Base-by-base conservation (phyloP, 2,113 vertebrate species). In the Fregata magnificens region DNA sequence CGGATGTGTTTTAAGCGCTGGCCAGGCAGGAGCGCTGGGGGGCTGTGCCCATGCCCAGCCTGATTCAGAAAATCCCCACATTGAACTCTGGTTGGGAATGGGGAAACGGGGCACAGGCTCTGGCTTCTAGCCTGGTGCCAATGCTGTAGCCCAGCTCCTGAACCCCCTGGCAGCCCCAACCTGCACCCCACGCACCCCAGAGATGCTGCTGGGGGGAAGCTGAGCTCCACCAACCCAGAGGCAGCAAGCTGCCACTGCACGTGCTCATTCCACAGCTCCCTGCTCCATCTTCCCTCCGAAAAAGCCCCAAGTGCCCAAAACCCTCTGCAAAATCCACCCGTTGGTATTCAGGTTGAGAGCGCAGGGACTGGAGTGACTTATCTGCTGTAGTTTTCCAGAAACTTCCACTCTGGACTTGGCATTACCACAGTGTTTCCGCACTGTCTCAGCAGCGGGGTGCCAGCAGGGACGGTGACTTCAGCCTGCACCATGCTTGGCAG, bases 101-200 rank as follows among this genome's bases (percentile, higher is more conserved):
- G 59, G 12, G 36, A 6, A 1, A 10, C 31, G 26, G 55, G 50
- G 14, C 40, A 28, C 22, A 21, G 61, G 15, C 52, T 82, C 29
- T 1, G 1, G 14, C 49, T 67, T 22, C 0, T 0, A 74, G 47
- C 11, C 8, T 4, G 3, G 16, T 38, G n/a, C 78, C 3, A 6
- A 2, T 17, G 21, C 44, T 36, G 21, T n/a, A 56, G 70, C 42
- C 31, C 20, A 17, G 42, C 19, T 73, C 22, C 49, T 6, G 16
- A 84, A 59, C 11, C 11, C 53, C n/a, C 14, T 49, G 10, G 32
- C 38, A 85, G 65, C 42, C 16, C 38, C 65, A 62, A 4, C 21
- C 31, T 84, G 36, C 8, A 56, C 45, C 34, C 36, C 29, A 17
- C 0, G 2, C 4, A 13, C 26, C 26, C 45, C 45, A 44, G 25